phyloP scores from a whole-genome alignment of 2,113 vertebrate species.

The Rhabdornis inornatus region DNA sequence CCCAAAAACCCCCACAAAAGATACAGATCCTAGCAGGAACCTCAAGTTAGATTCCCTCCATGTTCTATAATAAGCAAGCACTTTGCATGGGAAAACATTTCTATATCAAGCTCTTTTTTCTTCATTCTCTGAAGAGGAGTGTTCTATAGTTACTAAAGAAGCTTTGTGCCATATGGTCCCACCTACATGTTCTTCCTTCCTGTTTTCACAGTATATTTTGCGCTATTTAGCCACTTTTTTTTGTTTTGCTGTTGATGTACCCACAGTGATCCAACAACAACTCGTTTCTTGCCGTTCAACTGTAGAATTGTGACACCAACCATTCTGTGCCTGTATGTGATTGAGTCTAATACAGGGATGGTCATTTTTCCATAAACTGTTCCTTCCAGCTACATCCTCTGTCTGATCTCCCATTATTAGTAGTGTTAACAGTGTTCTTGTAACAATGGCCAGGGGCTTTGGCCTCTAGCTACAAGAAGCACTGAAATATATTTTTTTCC shows the following conservation, averaged over 20 bases:
- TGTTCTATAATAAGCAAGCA: slow-evolving; percentile 2
- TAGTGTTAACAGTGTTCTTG: not conserved
- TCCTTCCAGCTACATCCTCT: not conserved
- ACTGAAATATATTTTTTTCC: not conserved
- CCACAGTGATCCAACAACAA: slow-evolving; percentile 4
- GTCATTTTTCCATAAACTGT: not conserved
- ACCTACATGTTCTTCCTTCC: slow-evolving; percentile 54
- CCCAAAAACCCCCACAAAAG: not conserved
- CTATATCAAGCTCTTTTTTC: not conserved
- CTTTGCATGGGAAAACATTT: not conserved
- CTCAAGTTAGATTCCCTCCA: not conserved
- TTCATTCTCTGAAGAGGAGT: not conserved
- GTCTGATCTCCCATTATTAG: not conserved
- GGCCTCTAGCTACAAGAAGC: not conserved
- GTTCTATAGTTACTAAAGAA: slow-evolving; percentile 5
- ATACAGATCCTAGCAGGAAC: not conserved
- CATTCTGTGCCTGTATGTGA: not conserved
- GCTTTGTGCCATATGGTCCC: slow-evolving; percentile 41
- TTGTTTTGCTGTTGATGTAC: slow-evolving; percentile 34
- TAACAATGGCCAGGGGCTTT: not conserved
- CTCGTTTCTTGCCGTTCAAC: not conserved
- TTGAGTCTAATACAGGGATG: not conserved
- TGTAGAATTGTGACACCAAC: not conserved
- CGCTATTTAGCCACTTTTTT: slow-evolving; percentile 57
- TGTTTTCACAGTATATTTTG: slow-evolving; percentile 66